phyloP scores from a whole-genome alignment of 1,140 invertebrate genomes.

The Phymorhynchus buccinoides region DNA sequence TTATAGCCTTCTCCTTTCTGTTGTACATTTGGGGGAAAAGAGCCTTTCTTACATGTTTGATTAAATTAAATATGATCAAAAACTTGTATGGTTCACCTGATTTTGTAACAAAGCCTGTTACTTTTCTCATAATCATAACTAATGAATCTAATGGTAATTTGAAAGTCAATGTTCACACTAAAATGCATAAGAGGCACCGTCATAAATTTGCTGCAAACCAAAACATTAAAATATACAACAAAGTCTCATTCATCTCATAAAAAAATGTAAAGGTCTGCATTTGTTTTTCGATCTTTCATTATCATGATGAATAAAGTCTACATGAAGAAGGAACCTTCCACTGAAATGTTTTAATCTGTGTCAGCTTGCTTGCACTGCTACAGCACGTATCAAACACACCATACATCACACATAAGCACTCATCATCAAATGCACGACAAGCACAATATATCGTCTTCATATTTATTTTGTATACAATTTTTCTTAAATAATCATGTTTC shows the following conservation, averaged over 20 bases:
- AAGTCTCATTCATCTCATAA: background rate
- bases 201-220: background rate
- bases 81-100: too few species aligned
- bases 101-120: too few species aligned
- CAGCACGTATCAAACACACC: background rate
- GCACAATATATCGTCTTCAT: background rate
- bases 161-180: background rate
- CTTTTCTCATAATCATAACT: too few species aligned
- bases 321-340: too few species aligned
- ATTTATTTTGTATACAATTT: constrained; percentile 18
- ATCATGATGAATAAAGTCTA: too few species aligned
- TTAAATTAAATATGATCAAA: too few species aligned
- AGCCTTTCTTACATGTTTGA: too few species aligned
- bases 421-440: background rate
- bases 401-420: background rate
- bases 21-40: too few species aligned
- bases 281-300: too few species aligned
- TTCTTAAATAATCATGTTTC: background rate
- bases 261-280: background rate
- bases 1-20: background rate
- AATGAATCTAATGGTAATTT: background rate
- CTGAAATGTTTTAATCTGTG: too few species aligned
- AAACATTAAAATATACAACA: background rate
- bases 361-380: too few species aligned
- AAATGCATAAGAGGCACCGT: background rate